phyloP scores from a whole-genome alignment of 2,113 vertebrate species.

The Onychorhynchus coronatus region DNA sequence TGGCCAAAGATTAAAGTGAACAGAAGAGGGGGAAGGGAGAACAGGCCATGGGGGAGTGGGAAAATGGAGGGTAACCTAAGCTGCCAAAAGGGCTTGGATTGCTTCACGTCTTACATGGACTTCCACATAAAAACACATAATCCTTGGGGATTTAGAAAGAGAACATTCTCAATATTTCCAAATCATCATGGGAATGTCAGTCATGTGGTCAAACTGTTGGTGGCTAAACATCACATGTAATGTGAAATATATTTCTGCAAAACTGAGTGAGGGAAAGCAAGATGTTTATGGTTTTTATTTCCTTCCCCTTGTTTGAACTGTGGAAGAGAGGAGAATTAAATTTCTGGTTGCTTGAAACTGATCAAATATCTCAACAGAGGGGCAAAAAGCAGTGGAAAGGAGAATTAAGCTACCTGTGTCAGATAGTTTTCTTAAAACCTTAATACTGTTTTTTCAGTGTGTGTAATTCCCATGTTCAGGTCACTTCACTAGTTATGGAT shows the following conservation, averaged over 20 bases:
- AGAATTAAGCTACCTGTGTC: not conserved
- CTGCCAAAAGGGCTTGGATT: not conserved
- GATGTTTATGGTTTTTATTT: not conserved
- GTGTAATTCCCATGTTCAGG: not conserved
- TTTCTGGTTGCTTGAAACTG: not conserved
- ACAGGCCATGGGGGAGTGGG: not conserved
- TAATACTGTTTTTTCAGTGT: not conserved
- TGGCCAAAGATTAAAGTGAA: not conserved
- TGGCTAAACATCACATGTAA: not conserved
- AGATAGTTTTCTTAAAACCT: not conserved
- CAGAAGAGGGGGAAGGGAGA: not conserved
- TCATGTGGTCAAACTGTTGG: not conserved
- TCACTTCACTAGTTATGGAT: not conserved
- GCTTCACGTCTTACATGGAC: not conserved
- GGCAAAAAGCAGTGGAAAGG: not conserved
- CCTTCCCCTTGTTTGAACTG: not conserved
- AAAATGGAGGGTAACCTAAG: not conserved
- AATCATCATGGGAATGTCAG: not conserved
- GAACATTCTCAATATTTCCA: conserved; percentile 20
- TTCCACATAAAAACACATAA: not conserved
- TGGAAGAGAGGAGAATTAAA: not conserved
- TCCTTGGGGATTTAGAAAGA: conserved; percentile 7
- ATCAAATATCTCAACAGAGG: not conserved
- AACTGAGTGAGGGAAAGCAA: not conserved
- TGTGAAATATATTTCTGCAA: not conserved